A percentile compares a stretch with the other conserved stretches of the same genome.
phyloP scores from a whole-genome alignment of 1,140 invertebrate species.

The Pissodes strobi region DNA sequence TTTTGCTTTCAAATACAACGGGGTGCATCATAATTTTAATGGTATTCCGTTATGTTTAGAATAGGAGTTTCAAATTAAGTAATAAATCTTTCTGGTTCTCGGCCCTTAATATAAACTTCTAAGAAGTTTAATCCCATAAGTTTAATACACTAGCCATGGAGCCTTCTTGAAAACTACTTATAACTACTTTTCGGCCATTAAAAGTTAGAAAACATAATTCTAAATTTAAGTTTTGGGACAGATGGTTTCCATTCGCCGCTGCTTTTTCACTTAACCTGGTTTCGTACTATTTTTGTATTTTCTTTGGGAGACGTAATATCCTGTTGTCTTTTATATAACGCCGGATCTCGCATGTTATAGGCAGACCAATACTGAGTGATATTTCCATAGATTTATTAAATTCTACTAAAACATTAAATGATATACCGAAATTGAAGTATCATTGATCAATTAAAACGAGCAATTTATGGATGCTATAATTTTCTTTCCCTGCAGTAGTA shows the following conservation, averaged over 20 bases:
- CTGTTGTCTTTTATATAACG: slow-evolving; percentile 18
- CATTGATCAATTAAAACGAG: too few species aligned
- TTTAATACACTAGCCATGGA: slow-evolving; percentile 3
- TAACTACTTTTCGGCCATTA: slow-evolving; percentile 15
- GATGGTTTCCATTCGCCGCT: slow-evolving; percentile 19
- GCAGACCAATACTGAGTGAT: background rate
- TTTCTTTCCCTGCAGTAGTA: too few species aligned
- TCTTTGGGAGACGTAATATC: slow-evolving; percentile 18
- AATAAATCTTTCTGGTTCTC: background rate
- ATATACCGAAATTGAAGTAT: too few species aligned
- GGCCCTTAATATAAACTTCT: background rate
- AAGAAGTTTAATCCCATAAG: slow-evolving; percentile 10
- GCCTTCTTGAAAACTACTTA: slow-evolving; percentile 5
- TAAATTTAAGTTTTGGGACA: slow-evolving; percentile 25
- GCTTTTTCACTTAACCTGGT: slow-evolving; percentile 21
- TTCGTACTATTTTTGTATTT: slow-evolving; percentile 23
- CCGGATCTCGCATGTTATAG: background rate
- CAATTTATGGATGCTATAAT: too few species aligned
- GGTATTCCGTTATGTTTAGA: too few species aligned
- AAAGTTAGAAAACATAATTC: slow-evolving; percentile 23
- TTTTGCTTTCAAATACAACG: too few species aligned
- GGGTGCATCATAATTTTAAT: too few species aligned
- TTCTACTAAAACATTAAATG: too few species aligned
- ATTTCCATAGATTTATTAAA: too few species aligned
- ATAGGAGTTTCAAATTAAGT: background rate